Evolutionary conservation across 1,140 invertebrate species (phyloP).

Genomic region (Pachypsylla venusta): DNA sequence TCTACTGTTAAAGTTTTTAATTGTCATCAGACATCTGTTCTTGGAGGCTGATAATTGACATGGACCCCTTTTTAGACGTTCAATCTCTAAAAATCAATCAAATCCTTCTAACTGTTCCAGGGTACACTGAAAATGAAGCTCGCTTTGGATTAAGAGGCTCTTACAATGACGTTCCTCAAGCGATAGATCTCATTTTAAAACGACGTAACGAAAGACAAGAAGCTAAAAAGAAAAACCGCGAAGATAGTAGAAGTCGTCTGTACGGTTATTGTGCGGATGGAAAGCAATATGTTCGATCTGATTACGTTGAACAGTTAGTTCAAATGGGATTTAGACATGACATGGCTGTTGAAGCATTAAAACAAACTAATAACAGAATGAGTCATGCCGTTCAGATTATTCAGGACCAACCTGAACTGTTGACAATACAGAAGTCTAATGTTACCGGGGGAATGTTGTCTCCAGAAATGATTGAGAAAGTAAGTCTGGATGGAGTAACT

Average conservation of each 20-base stretch:
- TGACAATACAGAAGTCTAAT: not conserved
- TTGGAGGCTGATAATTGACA: too few species aligned
- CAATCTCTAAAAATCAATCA: too few species aligned
- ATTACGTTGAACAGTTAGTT: conserved; percentile 38
- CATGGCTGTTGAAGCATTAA: conserved; percentile 40
- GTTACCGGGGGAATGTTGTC: not conserved
- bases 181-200: conserved; percentile 46
- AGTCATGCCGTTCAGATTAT: conserved; percentile 45
- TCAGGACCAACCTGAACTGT: conserved; percentile 37
- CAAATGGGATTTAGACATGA: conserved; percentile 48
- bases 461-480: not conserved
- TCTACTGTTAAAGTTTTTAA: too few species aligned
- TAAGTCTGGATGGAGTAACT: too few species aligned
- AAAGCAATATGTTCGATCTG: conserved; percentile 36
- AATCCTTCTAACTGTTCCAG: too few species aligned
- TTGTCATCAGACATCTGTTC: too few species aligned
- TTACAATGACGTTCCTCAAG: conserved; percentile 39
- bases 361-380: conserved; percentile 48
- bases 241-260: conserved; percentile 27
- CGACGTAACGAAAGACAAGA: conserved; percentile 36
- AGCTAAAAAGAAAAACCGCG: conserved; percentile 35
- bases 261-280: conserved; percentile 34
- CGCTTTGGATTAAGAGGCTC: conserved; percentile 46
- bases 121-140: conserved; percentile 45
- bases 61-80: too few species aligned